Evolutionary conservation across 2,113 vertebrate species (phyloP), one percentile per base, ranked within the genome.

Genomic region (Zosterops hypoxanthus): DNA sequence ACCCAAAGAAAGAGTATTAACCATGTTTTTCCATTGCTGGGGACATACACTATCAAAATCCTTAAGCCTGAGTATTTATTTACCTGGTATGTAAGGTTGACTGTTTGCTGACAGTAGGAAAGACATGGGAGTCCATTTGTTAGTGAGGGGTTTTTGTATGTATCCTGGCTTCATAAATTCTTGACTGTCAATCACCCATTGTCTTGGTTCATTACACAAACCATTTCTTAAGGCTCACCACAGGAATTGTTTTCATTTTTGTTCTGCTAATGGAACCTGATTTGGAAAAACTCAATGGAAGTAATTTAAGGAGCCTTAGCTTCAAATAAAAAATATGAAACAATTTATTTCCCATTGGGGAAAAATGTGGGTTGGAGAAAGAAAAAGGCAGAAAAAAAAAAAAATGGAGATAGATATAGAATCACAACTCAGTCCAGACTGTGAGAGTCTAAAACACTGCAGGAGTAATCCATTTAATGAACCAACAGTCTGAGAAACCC

Each of bases 181-280:
- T 94, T 78, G 34, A n/a, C 76, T 94, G 92, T 92, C 91, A 93
- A 70, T 95, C 94, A 90, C 24, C 39, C 64, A 81, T 93, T 97
- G 79, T 90, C 80, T 90, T 90, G 72, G 17, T 86, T 94, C 64
- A 83, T 92, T 97, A 71, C 71, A 81, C 71, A 92, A 70, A 66
- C 47, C 33, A 83, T 88, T 95, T 94, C 82, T 94, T 94, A 92
- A 86, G 86, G 63, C 88, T 90, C 42, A 29, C 68, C 83, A 31
- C 93, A 92, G 83, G 84, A 91, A 91, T 87, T 94, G 61, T 92
- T 96, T 96, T 87, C 61, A 57, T 46, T 96, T 95, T 91, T 94
- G 42, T 97, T 81, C 82, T 90, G 73, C 50, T 95, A 96, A 85
- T 85, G 85, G 84, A 90, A 91, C 36, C 41, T 88, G 82, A 78